Base-by-base conservation (phyloP, 2,113 vertebrate species). In the Oostethus manadensis region DNA sequence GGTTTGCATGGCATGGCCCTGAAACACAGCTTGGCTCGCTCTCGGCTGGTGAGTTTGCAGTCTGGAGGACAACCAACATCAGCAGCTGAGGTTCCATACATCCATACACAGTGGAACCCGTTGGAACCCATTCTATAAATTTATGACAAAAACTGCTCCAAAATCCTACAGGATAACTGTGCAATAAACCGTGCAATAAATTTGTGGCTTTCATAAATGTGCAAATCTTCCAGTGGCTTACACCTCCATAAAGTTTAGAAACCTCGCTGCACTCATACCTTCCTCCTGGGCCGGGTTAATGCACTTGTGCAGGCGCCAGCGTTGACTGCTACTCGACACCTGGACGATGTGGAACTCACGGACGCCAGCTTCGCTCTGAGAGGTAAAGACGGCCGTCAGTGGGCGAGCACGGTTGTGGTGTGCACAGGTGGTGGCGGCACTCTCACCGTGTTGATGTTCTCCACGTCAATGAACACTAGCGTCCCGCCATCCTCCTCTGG, bases 301-400 rank as follows among this genome's bases (percentile, higher is more conserved):
- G 65, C 93, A 94, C 76, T 91, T 93, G 49, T 94, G 91, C 42
- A 99, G 89, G 59, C 89, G 91, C 97, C 97, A 99, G 70, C 92
- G 90, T 66, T 87, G 91, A 73, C 95, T 97, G 68, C 92, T 93
- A 83, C 96, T 98, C 40, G 97, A 98, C 68, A 99, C 93, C 87
- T 99, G 97, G 11, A 95, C 88, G 60, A 99, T 90, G 74, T 98
- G 94, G 66, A 99, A 99, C 76, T 98, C 95, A 18, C 94, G 94
- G 53, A 97, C 92, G 0, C 93, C 94, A 57, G 91, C 90, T 88
- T 98, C 96, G 86, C 90, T 97, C 97, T 99, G 87, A 9, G 3
- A 56, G 40, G 9, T 2, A 48, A 2, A 63, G 22, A 16, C n/a
- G 10, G 6, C 16, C 20, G 8, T 57, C 22, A 58, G 43, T 10